Percentiles rank a stretch among this genome's conserved stretches.
These are phyloP conservation scores for Trypoxylus dichotomus DNA, from an alignment of 1,140 invertebrate species.

Conservation along the genomic window DNA sequence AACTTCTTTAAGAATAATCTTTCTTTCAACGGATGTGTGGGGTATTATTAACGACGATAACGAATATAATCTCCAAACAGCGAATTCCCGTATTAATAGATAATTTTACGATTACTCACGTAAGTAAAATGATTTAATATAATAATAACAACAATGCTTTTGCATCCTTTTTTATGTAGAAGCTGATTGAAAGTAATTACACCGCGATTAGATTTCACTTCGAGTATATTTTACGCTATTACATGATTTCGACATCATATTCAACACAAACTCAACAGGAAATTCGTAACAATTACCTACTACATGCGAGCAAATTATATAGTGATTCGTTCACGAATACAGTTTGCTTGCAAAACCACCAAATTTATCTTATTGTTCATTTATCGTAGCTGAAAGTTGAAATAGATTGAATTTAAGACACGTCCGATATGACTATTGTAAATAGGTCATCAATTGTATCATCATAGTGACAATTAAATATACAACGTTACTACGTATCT, in stretches of 20 bases:
- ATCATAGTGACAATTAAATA: no score
- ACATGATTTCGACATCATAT: not conserved
- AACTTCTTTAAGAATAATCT: not conserved
- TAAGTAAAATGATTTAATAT: not conserved
- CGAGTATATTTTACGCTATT: not conserved
- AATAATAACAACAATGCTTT: not conserved
- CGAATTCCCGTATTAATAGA: not conserved
- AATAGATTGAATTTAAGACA: no score
- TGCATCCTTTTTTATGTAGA: not conserved
- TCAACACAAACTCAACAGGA: not conserved
- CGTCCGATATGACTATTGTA: no score
- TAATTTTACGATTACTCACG: not conserved
- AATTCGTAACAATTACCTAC: not conserved
- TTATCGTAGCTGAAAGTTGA: no score
- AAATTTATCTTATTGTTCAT: no score
- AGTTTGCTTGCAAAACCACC: no score
- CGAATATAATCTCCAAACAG: not conserved
- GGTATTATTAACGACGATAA: not conserved
- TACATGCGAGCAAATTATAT: not conserved
- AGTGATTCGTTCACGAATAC: no score
- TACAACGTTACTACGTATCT: no score
- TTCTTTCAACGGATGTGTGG: not conserved
- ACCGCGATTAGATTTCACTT: not conserved
- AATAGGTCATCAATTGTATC: no score
- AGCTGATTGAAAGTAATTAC: not conserved